Evolutionary conservation across 2,888 invertebrate genomes (phyloP), one percentile per base, ranked within the genome.

Genomic region (Globia sparganii): DNA sequence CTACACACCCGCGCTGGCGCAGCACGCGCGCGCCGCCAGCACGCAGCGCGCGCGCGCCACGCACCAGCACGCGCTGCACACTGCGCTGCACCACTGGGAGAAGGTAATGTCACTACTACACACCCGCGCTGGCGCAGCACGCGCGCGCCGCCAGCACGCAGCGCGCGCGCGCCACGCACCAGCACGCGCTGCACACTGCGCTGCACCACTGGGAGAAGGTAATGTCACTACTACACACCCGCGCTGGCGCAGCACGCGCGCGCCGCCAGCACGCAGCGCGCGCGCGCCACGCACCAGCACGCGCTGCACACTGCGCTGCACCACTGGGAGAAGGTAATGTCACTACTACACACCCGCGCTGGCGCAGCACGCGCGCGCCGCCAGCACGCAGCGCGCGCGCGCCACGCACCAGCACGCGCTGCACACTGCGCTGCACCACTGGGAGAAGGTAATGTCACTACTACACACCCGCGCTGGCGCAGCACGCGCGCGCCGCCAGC

Each of bases 131-230:
- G n/a, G n/a, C n/a, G n/a, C n/a, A n/a, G n/a, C n/a, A n/a, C n/a
- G n/a, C n/a, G n/a, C n/a, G n/a, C n/a, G n/a, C n/a, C n/a, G n/a
- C 80, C 81, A 64, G 71, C 81, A 8, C 81, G 8, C 71, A 43
- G 81, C 80, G 34, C 15, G 2, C 43, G 0, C 18, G 28, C 3
- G 67, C 13, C 49, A 56, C 31, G 31, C 43, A 43, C 43, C 43
- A 43, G 1, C 58, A 71, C 43, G 56, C 81, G 49, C 75, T 71
- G 18, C 58, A 31, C 21, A 70, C 80, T 0, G 75, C 81, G n/a
- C 66, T 81, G 13, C 81, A 70, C 0, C 80, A 58, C 58, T 80
- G 81, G 81, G 80, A 80, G 62, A 80, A 80, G 80, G 80, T 58
- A 58, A 43, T 25, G 65, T n/a, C n/a, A n/a, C n/a, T n/a, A n/a